A percentile compares a stretch with the other conserved stretches of the same genome.
Evolutionary conservation across 2,113 vertebrate genomes (phyloP).

Genomic region (Zosterops hypoxanthus): DNA sequence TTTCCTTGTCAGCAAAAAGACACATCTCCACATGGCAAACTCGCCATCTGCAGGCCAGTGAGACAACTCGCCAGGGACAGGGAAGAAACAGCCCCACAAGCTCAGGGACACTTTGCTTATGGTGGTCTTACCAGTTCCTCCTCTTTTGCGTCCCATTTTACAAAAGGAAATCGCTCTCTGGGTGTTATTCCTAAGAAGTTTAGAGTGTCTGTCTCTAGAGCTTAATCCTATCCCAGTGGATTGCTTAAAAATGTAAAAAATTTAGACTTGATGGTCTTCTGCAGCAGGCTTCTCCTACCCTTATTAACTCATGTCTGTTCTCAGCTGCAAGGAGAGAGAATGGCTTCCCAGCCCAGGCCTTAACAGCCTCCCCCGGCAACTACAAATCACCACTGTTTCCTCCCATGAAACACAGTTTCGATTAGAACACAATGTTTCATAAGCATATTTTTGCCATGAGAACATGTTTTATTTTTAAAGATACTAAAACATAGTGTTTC

Average conservation of each 20-base stretch:
- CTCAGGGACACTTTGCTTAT: background rate
- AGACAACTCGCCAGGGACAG: background rate
- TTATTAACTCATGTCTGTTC: background rate
- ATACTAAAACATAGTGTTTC: background rate
- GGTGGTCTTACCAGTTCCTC: background rate
- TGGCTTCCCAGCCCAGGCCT: background rate
- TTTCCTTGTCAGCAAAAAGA: background rate
- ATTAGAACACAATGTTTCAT: background rate
- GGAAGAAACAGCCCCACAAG: background rate
- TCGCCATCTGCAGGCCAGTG: conserved; percentile 58
- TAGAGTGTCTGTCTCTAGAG: background rate
- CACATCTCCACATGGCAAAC: background rate
- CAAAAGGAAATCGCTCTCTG: background rate
- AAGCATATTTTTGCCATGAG: background rate
- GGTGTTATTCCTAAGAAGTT: background rate
- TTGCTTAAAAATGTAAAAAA: background rate
- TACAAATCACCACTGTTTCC: background rate
- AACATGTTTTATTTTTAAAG: background rate
- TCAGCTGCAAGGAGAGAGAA: background rate
- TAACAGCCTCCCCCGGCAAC: background rate
- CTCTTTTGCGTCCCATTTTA: background rate
- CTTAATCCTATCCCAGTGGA: background rate
- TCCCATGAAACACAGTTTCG: background rate
- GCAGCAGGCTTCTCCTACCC: background rate
- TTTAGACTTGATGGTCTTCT: background rate